Evolutionary conservation across 2,113 vertebrate species (phyloP), one percentile per base, ranked within the genome.

Genomic region (Ciconia stormi): DNA sequence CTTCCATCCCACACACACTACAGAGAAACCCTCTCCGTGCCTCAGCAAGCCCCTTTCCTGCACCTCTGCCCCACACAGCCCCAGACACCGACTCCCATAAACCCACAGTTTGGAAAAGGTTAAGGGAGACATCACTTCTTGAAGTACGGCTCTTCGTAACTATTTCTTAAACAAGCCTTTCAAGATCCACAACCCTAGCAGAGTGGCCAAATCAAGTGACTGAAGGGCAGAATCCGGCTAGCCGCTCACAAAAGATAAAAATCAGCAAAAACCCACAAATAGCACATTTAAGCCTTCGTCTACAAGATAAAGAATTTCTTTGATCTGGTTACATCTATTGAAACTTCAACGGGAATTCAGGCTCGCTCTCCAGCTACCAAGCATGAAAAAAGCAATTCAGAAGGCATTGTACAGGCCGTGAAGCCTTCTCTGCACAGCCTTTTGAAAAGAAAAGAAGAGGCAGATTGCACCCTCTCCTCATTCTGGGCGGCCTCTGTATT

Each of bases 51-150:
- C 30, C 46, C 56, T 13, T 23, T 61, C 55, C 85, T 34, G 40
- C 22, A 14, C 11, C 32, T 20, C 56, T 30, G 20, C 9, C 84
- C 38, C 59, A 38, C 36, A 36, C 10, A 49, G 21, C 26, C 47
- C n/a, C 4, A 1, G 13, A 4, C 4, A 1, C 19, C 10, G 55
- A 47, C 6, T n/a, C 59, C 13, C 49, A 22, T 3, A 47, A 42
- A n/a, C 6, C 17, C 2, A 2, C 20, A 27, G 42, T 21, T 2
- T 11, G n/a, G 86, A 32, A 26, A n/a, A 8, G 13, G 15, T 4
- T 56, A 8, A 32, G 42, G 34, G 8, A 81, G 32, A 30, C 42
- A n/a, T 40, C 29, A 5, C 42, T 50, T 21, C 27, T 11, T 30
- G 10, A n/a, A 86, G 58, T 1, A 15, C 5, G 74, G 49, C 73